phyloP scores from a whole-genome alignment of 2,888 invertebrate species.

The Caenorhabditis sinica region DNA sequence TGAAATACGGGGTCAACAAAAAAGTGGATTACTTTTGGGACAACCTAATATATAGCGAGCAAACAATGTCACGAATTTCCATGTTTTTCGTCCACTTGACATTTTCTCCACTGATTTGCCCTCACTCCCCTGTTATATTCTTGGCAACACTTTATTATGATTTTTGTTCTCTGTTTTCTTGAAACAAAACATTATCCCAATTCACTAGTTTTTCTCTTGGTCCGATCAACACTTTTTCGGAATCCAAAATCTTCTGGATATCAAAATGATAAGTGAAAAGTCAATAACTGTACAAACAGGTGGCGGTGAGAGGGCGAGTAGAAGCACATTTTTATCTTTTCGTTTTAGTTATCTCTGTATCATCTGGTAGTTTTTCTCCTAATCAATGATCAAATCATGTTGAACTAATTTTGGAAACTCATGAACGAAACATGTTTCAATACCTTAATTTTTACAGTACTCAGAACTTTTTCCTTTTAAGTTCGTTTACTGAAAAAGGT shows the following conservation, averaged over 20 bases:
- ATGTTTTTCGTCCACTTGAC: slow-evolving; percentile 62
- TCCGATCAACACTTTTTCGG: slow-evolving; percentile 38
- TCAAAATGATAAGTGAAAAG: slow-evolving; percentile 66
- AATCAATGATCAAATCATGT: slow-evolving; percentile 35
- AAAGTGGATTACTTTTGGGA: too few species aligned
- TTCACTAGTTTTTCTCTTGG: background rate
- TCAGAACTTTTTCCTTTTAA: too few species aligned
- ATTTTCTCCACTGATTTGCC: slow-evolving; percentile 39
- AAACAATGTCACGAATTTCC: slow-evolving; percentile 39
- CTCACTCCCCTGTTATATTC: slow-evolving; percentile 13
- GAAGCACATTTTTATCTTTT: slow-evolving; percentile 29
- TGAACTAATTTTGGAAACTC: background rate
- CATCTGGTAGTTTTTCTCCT: slow-evolving; percentile 23
- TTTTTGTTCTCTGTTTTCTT: slow-evolving; percentile 21
- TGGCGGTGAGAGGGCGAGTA: slow-evolving; percentile 35
- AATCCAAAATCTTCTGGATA: slow-evolving; percentile 37
- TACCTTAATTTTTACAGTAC: background rate
- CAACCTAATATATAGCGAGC: slow-evolving; percentile 39
- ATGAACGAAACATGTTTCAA: background rate
- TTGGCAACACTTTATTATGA: background rate
- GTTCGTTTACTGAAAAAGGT: too few species aligned
- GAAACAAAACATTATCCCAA: background rate
- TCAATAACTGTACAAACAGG: slow-evolving; percentile 62
- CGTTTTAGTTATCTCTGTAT: slow-evolving; percentile 28
- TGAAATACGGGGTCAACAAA: too few species aligned